Conservation (phyloP, 2,113 vertebrate genomes). For the Phyllostomus hastatus region DNA sequence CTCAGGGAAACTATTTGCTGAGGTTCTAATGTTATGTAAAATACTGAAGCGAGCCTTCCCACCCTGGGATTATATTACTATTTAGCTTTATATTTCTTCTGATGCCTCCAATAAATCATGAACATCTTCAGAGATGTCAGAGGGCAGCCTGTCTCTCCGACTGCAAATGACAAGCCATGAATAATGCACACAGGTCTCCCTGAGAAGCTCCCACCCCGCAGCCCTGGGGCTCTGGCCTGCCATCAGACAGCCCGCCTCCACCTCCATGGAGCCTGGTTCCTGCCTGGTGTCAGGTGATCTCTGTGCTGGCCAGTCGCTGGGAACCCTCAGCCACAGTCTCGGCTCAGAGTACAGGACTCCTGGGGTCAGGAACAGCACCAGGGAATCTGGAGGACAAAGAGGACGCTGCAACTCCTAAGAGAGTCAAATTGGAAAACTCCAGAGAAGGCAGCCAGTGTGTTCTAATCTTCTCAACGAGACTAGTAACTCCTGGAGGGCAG, state of each 20-base stretch:
- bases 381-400: background rate
- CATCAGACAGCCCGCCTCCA: background rate
- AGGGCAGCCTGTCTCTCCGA: conserved; percentile 68
- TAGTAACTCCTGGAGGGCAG: background rate
- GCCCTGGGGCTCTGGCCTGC: background rate
- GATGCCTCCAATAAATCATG: conserved; percentile 76
- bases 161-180: conserved; percentile 77
- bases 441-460: background rate
- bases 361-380: background rate
- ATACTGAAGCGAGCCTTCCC: conserved; percentile 55
- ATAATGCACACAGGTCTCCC: conserved; percentile 64
- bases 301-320: background rate
- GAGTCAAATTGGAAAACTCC: background rate
- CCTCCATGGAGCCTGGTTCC: background rate
- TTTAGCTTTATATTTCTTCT: conserved; percentile 80
- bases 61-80: conserved; percentile 70
- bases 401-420: background rate
- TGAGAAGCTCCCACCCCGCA: background rate
- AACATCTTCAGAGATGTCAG: conserved; percentile 76
- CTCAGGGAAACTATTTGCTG: conserved; percentile 76
- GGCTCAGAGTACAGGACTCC: background rate
- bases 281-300: background rate
- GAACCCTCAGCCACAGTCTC: background rate
- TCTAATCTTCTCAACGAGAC: background rate
- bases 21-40: conserved; percentile 74